phyloP scores from a whole-genome alignment of 2,113 vertebrate genomes.

The Monopterus albus region DNA sequence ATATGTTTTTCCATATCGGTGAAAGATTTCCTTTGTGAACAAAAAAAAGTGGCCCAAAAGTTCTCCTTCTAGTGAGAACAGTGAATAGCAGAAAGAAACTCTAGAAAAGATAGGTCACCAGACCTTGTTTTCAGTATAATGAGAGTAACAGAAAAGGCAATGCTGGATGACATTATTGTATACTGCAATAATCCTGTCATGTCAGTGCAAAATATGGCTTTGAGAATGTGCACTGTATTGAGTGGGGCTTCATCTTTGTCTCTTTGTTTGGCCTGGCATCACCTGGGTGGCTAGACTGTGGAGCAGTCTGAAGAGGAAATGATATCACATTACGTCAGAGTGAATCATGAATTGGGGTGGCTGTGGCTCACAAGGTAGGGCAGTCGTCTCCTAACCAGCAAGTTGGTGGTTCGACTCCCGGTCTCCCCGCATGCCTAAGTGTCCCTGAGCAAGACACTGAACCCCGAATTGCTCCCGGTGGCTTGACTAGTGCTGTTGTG shows the following conservation, averaged over 20 bases:
- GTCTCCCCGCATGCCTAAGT: too few species aligned
- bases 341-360: slow-evolving; percentile 59
- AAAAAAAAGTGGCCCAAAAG: not conserved
- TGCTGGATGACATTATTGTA: slow-evolving; percentile 12
- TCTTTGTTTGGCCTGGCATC: not conserved
- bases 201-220: slow-evolving; percentile 6
- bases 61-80: not conserved
- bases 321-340: slow-evolving; percentile 28
- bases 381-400: too few species aligned
- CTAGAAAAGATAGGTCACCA: slow-evolving; percentile 10
- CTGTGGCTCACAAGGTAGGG: too few species aligned
- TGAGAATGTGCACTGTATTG: not conserved
- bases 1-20: not conserved
- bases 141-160: slow-evolving; percentile 12
- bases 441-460: too few species aligned
- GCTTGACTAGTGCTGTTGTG: too few species aligned
- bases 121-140: slow-evolving; percentile 28
- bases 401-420: too few species aligned
- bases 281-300: slow-evolving; percentile 1
- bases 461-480: too few species aligned
- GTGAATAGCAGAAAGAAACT: not conserved
- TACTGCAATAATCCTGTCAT: not conserved
- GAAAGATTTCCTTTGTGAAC: slow-evolving; percentile 3
- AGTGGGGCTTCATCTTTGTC: slow-evolving; percentile 6
- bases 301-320: slow-evolving; percentile 41